Evolutionary conservation across 1,140 invertebrate species (phyloP).

Genomic region (Hermatobates lingyangjiaoensis): DNA sequence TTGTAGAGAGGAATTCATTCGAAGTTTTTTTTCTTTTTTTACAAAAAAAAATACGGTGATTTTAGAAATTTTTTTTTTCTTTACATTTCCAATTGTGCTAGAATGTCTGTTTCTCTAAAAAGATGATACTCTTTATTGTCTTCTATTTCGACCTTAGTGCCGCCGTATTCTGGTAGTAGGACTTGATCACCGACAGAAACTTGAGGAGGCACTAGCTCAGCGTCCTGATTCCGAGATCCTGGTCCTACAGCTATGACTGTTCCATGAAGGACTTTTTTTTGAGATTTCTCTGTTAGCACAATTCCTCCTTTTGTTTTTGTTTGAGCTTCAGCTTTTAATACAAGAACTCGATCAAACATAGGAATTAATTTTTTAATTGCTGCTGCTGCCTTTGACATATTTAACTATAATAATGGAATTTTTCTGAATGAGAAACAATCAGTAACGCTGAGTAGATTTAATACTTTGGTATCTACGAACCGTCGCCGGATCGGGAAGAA

Average conservation of each 20-base stretch:
- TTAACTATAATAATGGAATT: too few species aligned
- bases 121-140: constrained; percentile 79
- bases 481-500: too few species aligned
- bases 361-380: constrained; percentile 68
- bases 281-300: constrained; percentile 90
- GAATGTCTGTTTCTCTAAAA: constrained; percentile 88
- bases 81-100: constrained; percentile 64
- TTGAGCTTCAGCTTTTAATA: constrained; percentile 81
- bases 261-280: constrained; percentile 80
- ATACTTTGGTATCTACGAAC: too few species aligned
- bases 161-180: constrained; percentile 93
- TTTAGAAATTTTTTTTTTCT: too few species aligned
- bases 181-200: constrained; percentile 89
- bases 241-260: constrained; percentile 89
- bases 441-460: too few species aligned
- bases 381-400: too few species aligned
- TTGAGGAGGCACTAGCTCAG: constrained; percentile 54
- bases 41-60: too few species aligned
- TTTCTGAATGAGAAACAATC: too few species aligned
- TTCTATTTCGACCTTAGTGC: constrained; percentile 73
- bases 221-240: constrained; percentile 70
- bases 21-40: too few species aligned
- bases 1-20: too few species aligned
- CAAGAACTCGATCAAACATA: constrained; percentile 85
- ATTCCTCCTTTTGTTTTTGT: constrained; percentile 94